Base-by-base conservation (phyloP, 2,113 vertebrate species). In the Puma concolor region DNA sequence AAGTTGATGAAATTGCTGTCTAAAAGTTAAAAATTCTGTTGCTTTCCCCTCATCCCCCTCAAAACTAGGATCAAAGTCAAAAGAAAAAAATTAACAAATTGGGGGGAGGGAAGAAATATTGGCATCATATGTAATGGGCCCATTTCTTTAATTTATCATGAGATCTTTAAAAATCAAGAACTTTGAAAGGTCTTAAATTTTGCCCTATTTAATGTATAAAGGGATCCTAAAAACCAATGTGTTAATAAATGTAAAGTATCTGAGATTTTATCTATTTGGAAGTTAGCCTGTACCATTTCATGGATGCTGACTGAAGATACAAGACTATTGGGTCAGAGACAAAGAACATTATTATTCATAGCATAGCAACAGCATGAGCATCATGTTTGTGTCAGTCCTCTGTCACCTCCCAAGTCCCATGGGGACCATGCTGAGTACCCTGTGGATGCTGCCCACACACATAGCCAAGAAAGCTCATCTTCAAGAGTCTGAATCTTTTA, bases 21-120 rank as follows among this genome's bases (percentile, higher is more conserved):
- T 95, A 93, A 92, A 92, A 82, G 23, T 44, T 90, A 89, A 50
- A 50, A 80, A 69, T 67, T 71, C 29, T 94, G 7, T 77, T 91
- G 29, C 36, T 13, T 13, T 31, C 17, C 29, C 27, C 33, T 86
- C 12, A 81, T 54, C 21, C 11, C 54, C 16, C 16, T 8, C 7
- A 10, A 94, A 57, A 38, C 88, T 96, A 92, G 64, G 84, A 88
- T 83, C 41, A 52, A 87, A 92, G 27, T 36, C 52, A 97, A 67
- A 89, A 80, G 64, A 23, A 91, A 94, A 72, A 94, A 79, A n/a
- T 41, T 76, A 82, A 79, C 64, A 95, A 76, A 91, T 48, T 67
- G 29, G 2, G 9, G 21, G 41, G 13, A 64, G 29, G 2, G 25
- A 21, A 44, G 16, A 52, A 74, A 72, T 60, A 80, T 5, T 88